A percentile compares a stretch with the other conserved stretches of the same genome.
These are phyloP conservation scores for Iguana delicatissima DNA, from an alignment of 2,797 vertebrate genomes.

Conservation along the genomic window DNA sequence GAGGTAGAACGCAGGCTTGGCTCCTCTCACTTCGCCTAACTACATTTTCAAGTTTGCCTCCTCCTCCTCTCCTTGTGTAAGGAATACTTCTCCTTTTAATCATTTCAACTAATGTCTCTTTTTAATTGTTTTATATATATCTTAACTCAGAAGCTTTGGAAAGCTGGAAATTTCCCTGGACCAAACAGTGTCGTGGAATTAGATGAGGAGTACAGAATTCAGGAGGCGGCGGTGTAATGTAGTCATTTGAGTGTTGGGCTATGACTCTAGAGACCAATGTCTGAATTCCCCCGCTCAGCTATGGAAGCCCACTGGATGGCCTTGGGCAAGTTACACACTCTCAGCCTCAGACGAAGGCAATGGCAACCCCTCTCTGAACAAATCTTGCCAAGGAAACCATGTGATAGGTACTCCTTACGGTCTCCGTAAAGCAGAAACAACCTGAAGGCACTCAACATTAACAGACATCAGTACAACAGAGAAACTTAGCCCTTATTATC, in stretches of 20 bases:
- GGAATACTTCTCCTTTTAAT: not conserved
- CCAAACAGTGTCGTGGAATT: constrained; percentile 5
- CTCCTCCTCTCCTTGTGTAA: not conserved
- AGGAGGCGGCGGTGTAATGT: too few relatives aligned
- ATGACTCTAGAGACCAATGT: too few relatives aligned
- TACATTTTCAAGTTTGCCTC: rapidly evolving
- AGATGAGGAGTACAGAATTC: not conserved
- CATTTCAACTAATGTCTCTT: not conserved
- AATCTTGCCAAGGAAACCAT: too few relatives aligned
- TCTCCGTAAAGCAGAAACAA: too few relatives aligned
- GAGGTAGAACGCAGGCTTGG: not conserved
- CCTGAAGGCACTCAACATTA: too few relatives aligned
- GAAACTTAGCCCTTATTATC: not conserved
- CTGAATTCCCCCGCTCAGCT: too few relatives aligned
- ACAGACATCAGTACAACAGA: not conserved
- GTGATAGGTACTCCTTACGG: too few relatives aligned
- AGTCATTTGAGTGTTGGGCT: too few relatives aligned
- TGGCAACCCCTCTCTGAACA: too few relatives aligned
- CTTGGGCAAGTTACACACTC: too few relatives aligned
- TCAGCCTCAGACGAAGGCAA: too few relatives aligned
- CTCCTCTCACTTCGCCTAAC: rapidly evolving
- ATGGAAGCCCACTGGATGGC: too few relatives aligned
- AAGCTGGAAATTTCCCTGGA: constrained; percentile 48
- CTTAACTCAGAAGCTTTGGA: constrained; percentile 39
- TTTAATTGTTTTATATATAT: constrained; percentile 8